Base-by-base conservation (phyloP, 2,113 vertebrate genomes). In the Cyanoderma ruficeps region DNA sequence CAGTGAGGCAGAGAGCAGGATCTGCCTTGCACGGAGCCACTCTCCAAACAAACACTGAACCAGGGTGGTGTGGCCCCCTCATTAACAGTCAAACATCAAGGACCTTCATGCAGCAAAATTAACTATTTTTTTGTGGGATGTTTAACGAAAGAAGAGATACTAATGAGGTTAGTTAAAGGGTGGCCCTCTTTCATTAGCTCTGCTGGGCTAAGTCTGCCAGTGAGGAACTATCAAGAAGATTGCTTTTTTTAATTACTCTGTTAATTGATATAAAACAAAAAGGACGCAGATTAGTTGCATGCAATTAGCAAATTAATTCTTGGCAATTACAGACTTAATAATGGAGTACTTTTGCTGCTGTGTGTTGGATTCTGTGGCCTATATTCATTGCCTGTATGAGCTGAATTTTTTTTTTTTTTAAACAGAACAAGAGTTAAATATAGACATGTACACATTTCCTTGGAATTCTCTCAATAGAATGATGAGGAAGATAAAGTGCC, bases 201-300 rank as follows among this genome's bases (percentile, higher is more conserved):
- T 87, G 93, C 94, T 84, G 79, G 93, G 94, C 95, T 77, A 80
- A 85, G 94, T 95, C 96, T 96, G 96, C 96, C 96, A 91, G 96
- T 94, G 94, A 97, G 95, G 95, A 95, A 95, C 83, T 61, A 92
- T 92, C 91, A 87, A 88, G 93, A 96, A 97, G 97, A 97, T 96
- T 96, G 97, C 97, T 97, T 97, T 98, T 98, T 99, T 98, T 98
- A 99, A 99, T 99, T 98, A 98, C 98, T 98, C 97, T 98, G 98
- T 98, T 99, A 99, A 99, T 99, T 99, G 98, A 98, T 98, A 98
- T 98, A 98, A 98, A 98, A 99, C 99, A 98, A 98, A 99, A 98
- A 98, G 98, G 98, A 97, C 75, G 87, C 97, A 97, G 98, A 98
- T 98, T 99, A 99, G 98, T 99, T 98, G 99, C 98, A 97, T 98